A percentile compares a stretch with the other conserved stretches of the same genome.
These are phyloP conservation scores for Heliothis virescens DNA, from an alignment of 1,140 invertebrate genomes.

Conservation along the genomic window DNA sequence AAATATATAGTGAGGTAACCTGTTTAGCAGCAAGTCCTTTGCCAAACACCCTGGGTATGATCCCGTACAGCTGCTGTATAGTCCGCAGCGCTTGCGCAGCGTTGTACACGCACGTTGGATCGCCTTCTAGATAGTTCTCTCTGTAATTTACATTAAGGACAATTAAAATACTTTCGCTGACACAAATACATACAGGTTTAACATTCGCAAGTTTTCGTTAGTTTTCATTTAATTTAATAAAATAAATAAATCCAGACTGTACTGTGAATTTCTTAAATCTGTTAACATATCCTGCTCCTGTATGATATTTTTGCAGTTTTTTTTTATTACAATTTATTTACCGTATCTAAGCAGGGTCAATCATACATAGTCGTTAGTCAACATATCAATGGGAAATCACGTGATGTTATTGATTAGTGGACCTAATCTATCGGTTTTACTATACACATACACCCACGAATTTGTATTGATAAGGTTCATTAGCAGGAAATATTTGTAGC, in stretches of 20 bases:
- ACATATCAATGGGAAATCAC: not conserved
- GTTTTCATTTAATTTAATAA: too few relatives aligned
- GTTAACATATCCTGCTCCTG: too few relatives aligned
- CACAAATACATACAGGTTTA: not conserved
- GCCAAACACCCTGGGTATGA: conserved; percentile 95
- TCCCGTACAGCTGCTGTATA: conserved; percentile 95
- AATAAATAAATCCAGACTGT: too few relatives aligned
- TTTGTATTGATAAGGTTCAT: not conserved
- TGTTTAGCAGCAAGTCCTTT: conserved; percentile 95
- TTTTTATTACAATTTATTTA: too few relatives aligned
- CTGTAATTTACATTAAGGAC: conserved; percentile 71
- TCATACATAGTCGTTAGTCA: too few relatives aligned
- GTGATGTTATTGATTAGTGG: not conserved
- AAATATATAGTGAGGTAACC: conserved; percentile 54
- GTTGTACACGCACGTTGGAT: conserved; percentile 95
- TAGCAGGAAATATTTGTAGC: not conserved
- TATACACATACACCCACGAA: not conserved
- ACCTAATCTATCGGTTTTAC: not conserved
- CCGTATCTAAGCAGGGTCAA: too few relatives aligned
- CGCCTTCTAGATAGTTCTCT: conserved; percentile 95
- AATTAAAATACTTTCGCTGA: not conserved
- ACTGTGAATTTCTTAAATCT: too few relatives aligned
- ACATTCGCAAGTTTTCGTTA: too few relatives aligned
- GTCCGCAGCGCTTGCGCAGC: conserved; percentile 95
- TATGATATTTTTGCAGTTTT: too few relatives aligned